Evolutionary conservation across 64 coral and sea anemone genomes (phyloP), one percentile per base, ranked within the genome.

Genomic region (Astreopora myriophthalma): DNA sequence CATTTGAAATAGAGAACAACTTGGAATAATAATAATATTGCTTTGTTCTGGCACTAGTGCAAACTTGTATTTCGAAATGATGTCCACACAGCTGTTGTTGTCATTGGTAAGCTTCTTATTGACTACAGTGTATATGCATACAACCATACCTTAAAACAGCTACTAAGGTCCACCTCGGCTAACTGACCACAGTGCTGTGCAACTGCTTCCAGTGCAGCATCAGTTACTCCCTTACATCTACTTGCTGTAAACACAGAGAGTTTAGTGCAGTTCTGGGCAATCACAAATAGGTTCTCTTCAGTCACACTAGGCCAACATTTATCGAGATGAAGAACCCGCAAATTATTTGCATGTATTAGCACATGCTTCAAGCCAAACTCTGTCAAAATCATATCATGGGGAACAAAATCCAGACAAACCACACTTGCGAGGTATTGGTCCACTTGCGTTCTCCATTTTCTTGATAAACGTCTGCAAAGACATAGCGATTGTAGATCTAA

Each of bases 151-250:
- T 89, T 85, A 71, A 98, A 98, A 57, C 96, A 98, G 55, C 92
- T 98, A 62, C 96, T 98, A 40, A 98, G 69, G 79, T 98, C 89
- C 38, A 98, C 69, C n/a, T 92, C 96, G 71, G 94, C 52, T 32
- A 98, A 46, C 57, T 95, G 65, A 28, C 83, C 88, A 36, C 96
- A 98, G 20, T 85, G 40, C 67, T 24, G 80, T 70, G 92, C 74
- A 28, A 98, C 19, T 62, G 58, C 63, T 76, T 89, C 69, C 36
- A 98, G 78, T 12, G 69, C 37, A 60, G 75, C 40, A 44, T 98
- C 81, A 72, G 93, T 95, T 2, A 98, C 85, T 25, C 93, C 85
- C 37, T 95, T 95, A 63, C 96, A 98, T 89, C 89, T 75, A 35
- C 67, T 92, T 8, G 86, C 71, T 23, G 82, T 89, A 9, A 98